phyloP scores from a whole-genome alignment of 1,140 invertebrate genomes.

The Cylas formicarius region DNA sequence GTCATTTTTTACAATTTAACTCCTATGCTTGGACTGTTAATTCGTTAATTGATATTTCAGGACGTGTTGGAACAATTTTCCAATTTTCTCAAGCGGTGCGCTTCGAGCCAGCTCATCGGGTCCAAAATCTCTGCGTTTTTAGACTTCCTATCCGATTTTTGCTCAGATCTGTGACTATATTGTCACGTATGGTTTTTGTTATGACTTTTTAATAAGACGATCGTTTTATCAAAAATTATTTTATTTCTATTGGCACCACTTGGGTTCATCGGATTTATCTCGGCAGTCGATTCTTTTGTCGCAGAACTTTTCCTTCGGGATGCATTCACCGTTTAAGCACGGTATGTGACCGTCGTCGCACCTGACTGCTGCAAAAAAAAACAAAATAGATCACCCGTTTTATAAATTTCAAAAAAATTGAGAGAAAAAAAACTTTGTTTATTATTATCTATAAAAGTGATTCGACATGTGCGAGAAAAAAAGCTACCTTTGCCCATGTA shows the following conservation, averaged over 20 bases:
- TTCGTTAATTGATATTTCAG: conserved; percentile 15
- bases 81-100: conserved; percentile 22
- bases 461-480: neutral
- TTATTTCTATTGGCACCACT: conserved; percentile 45
- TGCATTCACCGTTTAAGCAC: conserved; percentile 56
- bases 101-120: too few relatives aligned
- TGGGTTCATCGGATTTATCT: conserved; percentile 59
- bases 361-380: conserved; percentile 17
- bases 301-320: conserved; percentile 53
- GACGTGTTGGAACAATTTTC: conserved; percentile 18
- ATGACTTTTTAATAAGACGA: neutral
- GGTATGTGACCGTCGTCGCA: conserved; percentile 45
- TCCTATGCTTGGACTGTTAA: too few relatives aligned
- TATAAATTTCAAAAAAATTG: too few relatives aligned
- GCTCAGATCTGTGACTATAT: conserved; percentile 27
- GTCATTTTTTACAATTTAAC: too few relatives aligned
- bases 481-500: too few relatives aligned
- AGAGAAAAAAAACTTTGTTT: neutral
- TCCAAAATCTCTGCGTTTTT: conserved; percentile 30
- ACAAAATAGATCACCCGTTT: neutral
- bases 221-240: conserved; percentile 3
- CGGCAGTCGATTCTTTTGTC: conserved; percentile 56
- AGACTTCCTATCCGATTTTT: conserved; percentile 36
- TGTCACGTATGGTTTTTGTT: conserved; percentile 18
- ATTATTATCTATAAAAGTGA: conserved; percentile 3